These are phyloP conservation scores for Castor canadensis DNA, from an alignment of 2,113 vertebrate species.

Conservation along the genomic window DNA sequence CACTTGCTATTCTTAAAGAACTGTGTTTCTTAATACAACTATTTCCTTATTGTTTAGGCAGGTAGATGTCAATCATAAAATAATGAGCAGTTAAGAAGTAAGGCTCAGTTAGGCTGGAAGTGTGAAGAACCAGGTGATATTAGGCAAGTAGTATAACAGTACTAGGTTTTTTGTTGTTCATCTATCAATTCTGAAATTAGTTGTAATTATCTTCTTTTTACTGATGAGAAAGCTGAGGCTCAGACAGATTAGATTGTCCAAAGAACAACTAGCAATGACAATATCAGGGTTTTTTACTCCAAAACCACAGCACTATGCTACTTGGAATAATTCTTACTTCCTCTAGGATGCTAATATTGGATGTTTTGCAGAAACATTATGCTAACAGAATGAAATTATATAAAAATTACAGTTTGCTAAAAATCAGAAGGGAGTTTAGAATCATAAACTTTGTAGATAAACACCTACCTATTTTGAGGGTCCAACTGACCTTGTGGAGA, in stretches of 20 bases:
- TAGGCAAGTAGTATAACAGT: not conserved
- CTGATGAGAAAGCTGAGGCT: not conserved
- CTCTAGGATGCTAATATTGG: constrained; percentile 6
- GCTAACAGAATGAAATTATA: constrained; percentile 17
- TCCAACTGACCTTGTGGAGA: not conserved
- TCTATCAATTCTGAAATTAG: too few species aligned
- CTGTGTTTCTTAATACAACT: not conserved
- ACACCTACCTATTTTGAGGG: not conserved
- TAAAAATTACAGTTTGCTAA: constrained; percentile 31
- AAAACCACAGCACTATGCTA: not conserved
- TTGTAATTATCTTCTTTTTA: constrained; percentile 15
- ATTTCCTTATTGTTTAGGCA: constrained; percentile 5
- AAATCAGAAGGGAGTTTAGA: not conserved
- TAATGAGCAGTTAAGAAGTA: not conserved
- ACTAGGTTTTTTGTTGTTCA: not conserved
- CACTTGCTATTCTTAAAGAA: not conserved
- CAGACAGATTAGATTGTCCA: not conserved
- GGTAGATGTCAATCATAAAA: not conserved
- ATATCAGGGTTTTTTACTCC: constrained; percentile 20
- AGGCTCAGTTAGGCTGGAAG: not conserved
- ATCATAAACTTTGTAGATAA: not conserved
- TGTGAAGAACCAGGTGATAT: not conserved
- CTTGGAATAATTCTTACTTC: constrained; percentile 4
- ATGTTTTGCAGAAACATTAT: constrained; percentile 13
- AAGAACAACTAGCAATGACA: constrained; percentile 19